Conservation (phyloP, 1,140 invertebrate genomes). For the Manduca sexta region DNA sequence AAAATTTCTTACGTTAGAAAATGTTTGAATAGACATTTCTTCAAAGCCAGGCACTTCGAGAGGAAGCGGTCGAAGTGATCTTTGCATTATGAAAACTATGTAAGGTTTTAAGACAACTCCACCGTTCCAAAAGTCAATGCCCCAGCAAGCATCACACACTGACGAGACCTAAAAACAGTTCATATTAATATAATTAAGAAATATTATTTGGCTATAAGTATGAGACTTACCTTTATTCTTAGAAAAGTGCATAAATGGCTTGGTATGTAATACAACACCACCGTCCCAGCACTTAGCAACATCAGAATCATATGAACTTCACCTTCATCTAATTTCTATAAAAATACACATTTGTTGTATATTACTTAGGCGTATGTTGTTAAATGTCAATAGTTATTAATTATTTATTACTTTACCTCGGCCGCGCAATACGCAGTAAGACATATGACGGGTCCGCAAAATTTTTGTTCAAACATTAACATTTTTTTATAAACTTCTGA, state of each 20-base stretch:
- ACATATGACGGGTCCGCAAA: constrained; percentile 39
- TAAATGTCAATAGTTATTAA: neutral
- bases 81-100: constrained; percentile 47
- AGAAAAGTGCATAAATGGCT: constrained; percentile 42
- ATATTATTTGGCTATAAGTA: too few species aligned
- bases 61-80: constrained; percentile 36
- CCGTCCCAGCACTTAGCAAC: constrained; percentile 28
- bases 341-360: neutral
- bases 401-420: too few species aligned
- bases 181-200: too few species aligned
- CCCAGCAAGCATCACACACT: constrained; percentile 40
- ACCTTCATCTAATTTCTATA: constrained; percentile 41
- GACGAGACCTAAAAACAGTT: constrained; percentile 39
- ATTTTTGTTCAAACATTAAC: constrained; percentile 43
- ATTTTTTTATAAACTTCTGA: constrained; percentile 41
- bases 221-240: constrained; percentile 35
- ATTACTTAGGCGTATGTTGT: neutral
- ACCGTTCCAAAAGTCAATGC: constrained; percentile 46
- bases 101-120: constrained; percentile 24
- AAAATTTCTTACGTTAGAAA: constrained; percentile 39
- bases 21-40: constrained; percentile 48
- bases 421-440: constrained; percentile 42
- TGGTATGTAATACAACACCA: constrained; percentile 34
- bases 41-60: constrained; percentile 40
- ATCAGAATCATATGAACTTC: constrained; percentile 36